These are phyloP conservation scores for Collichthys lucidus DNA, from an alignment of 2,113 vertebrate species.

Conservation along the genomic window DNA sequence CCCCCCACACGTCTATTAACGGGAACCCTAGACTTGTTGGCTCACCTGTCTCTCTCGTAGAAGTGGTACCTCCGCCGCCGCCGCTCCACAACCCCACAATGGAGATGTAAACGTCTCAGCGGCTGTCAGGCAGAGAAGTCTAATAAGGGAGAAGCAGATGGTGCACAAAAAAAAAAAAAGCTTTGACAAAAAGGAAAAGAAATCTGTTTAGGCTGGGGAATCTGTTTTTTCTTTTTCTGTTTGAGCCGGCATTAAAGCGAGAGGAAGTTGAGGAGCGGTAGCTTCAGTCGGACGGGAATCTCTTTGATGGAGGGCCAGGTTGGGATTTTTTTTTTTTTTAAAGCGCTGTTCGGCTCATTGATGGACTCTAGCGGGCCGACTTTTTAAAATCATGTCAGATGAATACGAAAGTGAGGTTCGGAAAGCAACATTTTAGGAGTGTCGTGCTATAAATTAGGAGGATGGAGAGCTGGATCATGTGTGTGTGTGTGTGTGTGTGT, in stretches of 20 bases:
- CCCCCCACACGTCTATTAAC: constrained; percentile 26
- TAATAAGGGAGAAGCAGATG: constrained; percentile 71
- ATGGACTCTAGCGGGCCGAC: constrained; percentile 8
- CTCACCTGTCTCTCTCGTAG: constrained; percentile 42
- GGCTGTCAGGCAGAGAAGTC: constrained; percentile 55
- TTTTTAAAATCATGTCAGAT: constrained; percentile 14
- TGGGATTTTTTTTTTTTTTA: constrained; percentile 27
- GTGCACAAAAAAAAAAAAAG: constrained; percentile 22
- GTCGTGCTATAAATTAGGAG: background rate
- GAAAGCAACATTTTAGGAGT: constrained; percentile 5
- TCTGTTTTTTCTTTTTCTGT: constrained; percentile 16
- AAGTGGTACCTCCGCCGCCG: background rate
- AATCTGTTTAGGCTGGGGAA: constrained; percentile 28
- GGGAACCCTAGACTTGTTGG: constrained; percentile 35
- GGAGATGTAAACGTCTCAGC: constrained; percentile 36
- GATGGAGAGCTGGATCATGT: constrained; percentile 12
- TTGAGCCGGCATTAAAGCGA: constrained; percentile 27
- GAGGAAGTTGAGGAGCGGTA: constrained; percentile 25
- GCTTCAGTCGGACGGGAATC: constrained; percentile 41
- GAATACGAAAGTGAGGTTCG: background rate
- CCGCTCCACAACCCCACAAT: background rate
- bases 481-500: constrained; percentile 40
- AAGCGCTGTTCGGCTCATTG: constrained; percentile 37
- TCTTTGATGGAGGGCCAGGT: constrained; percentile 54
- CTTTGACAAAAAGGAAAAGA: constrained; percentile 30